phyloP scores from a whole-genome alignment of 2,888 invertebrate genomes.

The Drosophila eohydei region DNA sequence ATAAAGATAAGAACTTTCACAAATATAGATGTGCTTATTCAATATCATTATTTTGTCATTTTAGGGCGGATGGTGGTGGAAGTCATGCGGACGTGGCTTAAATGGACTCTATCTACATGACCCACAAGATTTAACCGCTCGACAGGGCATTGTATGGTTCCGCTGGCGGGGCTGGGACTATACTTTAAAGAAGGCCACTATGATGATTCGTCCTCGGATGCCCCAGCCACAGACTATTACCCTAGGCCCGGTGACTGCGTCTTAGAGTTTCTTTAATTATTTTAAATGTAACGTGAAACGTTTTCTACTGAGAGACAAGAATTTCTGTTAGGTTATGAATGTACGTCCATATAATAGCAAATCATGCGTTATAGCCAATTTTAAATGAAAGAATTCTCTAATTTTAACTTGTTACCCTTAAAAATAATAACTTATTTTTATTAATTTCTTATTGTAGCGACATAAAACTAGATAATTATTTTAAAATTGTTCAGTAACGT shows the following conservation, averaged over 20 bases:
- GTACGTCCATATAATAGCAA: conserved; percentile 59
- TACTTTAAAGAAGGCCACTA: conserved; percentile 93
- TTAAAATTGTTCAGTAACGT: conserved; percentile 56
- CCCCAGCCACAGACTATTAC: conserved; percentile 77
- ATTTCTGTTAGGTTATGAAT: conserved; percentile 56
- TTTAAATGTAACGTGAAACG: conserved; percentile 22
- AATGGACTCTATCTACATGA: conserved; percentile 95
- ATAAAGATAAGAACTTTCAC: no score
- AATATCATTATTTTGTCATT: conserved; percentile 5
- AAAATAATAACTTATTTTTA: conserved; percentile 81
- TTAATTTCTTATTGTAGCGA: conserved; percentile 60
- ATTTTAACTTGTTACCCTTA: conserved; percentile 77
- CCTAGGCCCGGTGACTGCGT: conserved; percentile 65
- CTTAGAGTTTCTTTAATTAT: conserved; percentile 45
- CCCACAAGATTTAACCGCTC: conserved; percentile 94
- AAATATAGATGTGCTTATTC: background rate
- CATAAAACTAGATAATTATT: conserved; percentile 59
- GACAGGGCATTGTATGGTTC: conserved; percentile 98
- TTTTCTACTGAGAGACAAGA: conserved; percentile 45
- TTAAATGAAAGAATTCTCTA: conserved; percentile 66
- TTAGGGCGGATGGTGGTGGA: conserved; percentile 97
- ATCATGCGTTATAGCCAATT: conserved; percentile 77
- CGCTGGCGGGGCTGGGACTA: conserved; percentile 98
- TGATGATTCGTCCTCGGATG: conserved; percentile 93
- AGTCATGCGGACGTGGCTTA: conserved; percentile 95